Base-by-base conservation (phyloP, 2,113 vertebrate genomes). In the Ceyx margarethae region DNA sequence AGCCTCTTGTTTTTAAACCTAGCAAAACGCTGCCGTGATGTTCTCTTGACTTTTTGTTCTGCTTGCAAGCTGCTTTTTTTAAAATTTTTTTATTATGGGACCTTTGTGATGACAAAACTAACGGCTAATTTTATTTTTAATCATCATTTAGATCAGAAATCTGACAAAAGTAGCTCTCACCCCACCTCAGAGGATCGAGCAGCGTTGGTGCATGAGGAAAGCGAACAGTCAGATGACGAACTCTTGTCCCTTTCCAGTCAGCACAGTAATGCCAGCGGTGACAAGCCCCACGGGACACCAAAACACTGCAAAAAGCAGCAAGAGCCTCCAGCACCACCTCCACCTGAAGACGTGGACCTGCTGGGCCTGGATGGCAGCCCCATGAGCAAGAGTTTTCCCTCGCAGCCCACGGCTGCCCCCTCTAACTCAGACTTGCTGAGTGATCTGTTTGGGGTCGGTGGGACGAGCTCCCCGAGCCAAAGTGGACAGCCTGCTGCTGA, bases 191-290 rank as follows among this genome's bases (percentile, higher is more conserved):
- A 99, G 20, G 98, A 98, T 66, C 98, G 98, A 20, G 97, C 98
- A 60, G 98, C 98, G 11, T 97, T 98, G 11, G 98, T 98, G 76
- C 98, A 98, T 19, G 98, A 99, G 93, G 99, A 99, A 92, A 99
- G 99, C 22, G 99, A 99, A 85, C 98, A 98, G n/a, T 99, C 99
- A 0, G 99, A 99, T 6, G 99, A 99, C 26, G 99, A 99, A 96
- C 99, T 99, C 96, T 98, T 99, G 87, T 99, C 99, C 23, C 98
- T 99, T 77, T 99, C 99, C 79, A 99, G 98, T 94, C 99, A 99
- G 89, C 98, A 98, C 75, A 98, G 98, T 94, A 98, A 96, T 29
- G 95, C 98, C 87, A 98, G 97, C 3, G 96, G 96, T 2, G 98
- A 98, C 88, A 98, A 97, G 66, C 94, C 96, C 61, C 98, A 97